Evolutionary conservation across 2,797 vertebrate genomes (phyloP).

Genomic region (Peromyscus eremicus): DNA sequence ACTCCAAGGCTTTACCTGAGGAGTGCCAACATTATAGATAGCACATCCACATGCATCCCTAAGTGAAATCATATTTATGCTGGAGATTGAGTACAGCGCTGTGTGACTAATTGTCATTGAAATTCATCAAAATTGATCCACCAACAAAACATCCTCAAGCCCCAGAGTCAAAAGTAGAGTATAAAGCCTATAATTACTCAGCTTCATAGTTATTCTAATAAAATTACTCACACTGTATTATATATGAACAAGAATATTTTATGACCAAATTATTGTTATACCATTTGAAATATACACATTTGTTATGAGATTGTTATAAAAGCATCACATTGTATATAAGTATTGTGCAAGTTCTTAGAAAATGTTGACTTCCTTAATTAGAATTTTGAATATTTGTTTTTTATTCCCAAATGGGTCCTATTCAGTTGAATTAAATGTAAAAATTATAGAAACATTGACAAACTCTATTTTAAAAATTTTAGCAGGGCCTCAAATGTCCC

Average conservation of each 20-base stretch:
- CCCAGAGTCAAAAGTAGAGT: slow-evolving; percentile 39
- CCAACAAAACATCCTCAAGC: not conserved
- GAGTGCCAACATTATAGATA: not conserved
- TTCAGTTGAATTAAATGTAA: slow-evolving; percentile 51
- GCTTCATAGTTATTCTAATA: slow-evolving; percentile 21
- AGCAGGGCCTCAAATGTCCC: slow-evolving; percentile 54
- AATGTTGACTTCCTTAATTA: slow-evolving; percentile 53
- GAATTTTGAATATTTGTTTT: slow-evolving; percentile 59
- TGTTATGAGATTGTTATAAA: slow-evolving; percentile 47
- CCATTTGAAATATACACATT: slow-evolving; percentile 39
- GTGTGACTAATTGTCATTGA: slow-evolving; percentile 18
- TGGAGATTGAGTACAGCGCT: slow-evolving; percentile 1
- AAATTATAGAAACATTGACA: slow-evolving; percentile 41
- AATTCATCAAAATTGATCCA: slow-evolving; percentile 57
- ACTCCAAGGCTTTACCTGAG: not conserved
- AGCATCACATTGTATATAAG: not conserved
- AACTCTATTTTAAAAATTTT: slow-evolving; percentile 54
- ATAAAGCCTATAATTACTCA: slow-evolving; percentile 46
- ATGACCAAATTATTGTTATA: slow-evolving; percentile 23
- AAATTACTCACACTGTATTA: slow-evolving; percentile 24
- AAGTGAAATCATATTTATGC: not conserved
- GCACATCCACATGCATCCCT: not conserved
- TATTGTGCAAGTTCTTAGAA: slow-evolving; percentile 45
- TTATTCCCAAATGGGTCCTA: slow-evolving; percentile 24
- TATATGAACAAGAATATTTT: not conserved